A percentile compares a stretch with the other conserved stretches of the same genome.
phyloP scores from a whole-genome alignment of 1,140 invertebrate species.

The Drosophila parabipectinata region DNA sequence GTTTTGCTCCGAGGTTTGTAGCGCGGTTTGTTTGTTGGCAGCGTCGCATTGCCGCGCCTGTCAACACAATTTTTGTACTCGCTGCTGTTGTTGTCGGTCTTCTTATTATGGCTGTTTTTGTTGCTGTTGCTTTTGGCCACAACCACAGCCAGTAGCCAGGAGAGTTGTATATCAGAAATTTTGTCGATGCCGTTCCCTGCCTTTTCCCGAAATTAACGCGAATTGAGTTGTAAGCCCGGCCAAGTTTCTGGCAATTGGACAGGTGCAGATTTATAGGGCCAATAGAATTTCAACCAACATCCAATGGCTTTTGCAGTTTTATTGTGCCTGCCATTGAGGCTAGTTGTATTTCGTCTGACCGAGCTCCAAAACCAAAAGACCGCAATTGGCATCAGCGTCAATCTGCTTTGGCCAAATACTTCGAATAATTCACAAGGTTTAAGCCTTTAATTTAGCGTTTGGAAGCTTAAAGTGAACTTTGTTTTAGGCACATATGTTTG shows the following conservation, averaged over 20 bases:
- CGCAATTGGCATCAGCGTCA: slow-evolving; percentile 34
- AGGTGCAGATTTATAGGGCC: slow-evolving; percentile 57
- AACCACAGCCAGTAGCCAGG: slow-evolving; percentile 20
- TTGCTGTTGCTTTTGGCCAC: slow-evolving; percentile 26
- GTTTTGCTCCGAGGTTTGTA: slow-evolving; percentile 66
- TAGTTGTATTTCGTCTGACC: slow-evolving; percentile 1
- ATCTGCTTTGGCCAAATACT: slow-evolving; percentile 20
- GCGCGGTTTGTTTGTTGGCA: slow-evolving; percentile 77
- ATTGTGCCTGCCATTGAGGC: not conserved
- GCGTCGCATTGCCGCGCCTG: slow-evolving; percentile 71
- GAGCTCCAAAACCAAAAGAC: slow-evolving; percentile 11
- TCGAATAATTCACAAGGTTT: slow-evolving; percentile 10
- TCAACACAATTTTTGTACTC: slow-evolving; percentile 68
- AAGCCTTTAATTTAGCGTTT: not conserved
- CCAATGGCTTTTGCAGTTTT: not conserved
- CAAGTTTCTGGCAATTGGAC: slow-evolving; percentile 54
- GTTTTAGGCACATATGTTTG: no score
- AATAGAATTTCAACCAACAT: slow-evolving; percentile 30
- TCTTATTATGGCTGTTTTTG: slow-evolving; percentile 8
- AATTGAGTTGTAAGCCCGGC: slow-evolving; percentile 63
- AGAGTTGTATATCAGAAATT: slow-evolving; percentile 36
- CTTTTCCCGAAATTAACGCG: slow-evolving; percentile 64
- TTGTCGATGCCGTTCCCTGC: slow-evolving; percentile 15
- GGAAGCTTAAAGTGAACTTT: slow-evolving; percentile 10
- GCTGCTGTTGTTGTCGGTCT: slow-evolving; percentile 14